These are phyloP conservation scores for Cygnus atratus DNA, from an alignment of 2,113 vertebrate species.

Conservation along the genomic window DNA sequence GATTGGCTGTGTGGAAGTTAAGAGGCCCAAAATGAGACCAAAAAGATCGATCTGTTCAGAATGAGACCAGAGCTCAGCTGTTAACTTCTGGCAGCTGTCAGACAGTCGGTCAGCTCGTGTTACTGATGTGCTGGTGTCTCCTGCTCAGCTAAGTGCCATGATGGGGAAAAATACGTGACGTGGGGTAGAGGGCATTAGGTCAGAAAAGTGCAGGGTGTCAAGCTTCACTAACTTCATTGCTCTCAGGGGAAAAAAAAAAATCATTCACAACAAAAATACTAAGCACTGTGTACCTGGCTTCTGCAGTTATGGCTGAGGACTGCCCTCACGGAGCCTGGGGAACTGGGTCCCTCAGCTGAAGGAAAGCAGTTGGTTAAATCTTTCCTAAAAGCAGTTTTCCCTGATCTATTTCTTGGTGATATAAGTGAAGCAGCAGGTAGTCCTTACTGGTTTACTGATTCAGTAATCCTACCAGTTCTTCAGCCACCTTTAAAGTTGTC, in stretches of 20 bases:
- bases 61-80: neutral
- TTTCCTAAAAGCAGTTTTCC: neutral
- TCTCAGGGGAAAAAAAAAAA: neutral
- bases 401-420: neutral
- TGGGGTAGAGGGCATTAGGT: neutral
- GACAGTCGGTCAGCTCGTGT: neutral
- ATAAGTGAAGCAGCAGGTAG: neutral
- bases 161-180: neutral
- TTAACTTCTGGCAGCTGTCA: neutral
- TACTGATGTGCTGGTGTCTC: neutral
- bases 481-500: neutral
- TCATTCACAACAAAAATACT: neutral
- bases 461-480: neutral
- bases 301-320: neutral
- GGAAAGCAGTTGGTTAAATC: neutral
- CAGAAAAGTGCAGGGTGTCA: neutral
- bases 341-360: neutral
- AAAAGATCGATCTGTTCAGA: neutral
- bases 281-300: neutral
- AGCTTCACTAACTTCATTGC: neutral
- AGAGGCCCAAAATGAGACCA: neutral
- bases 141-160: neutral
- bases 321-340: neutral
- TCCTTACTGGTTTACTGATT: neutral
- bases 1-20: neutral